phyloP scores from a whole-genome alignment of 2,113 vertebrate species.

The Ictidomys tridecemlineatus region DNA sequence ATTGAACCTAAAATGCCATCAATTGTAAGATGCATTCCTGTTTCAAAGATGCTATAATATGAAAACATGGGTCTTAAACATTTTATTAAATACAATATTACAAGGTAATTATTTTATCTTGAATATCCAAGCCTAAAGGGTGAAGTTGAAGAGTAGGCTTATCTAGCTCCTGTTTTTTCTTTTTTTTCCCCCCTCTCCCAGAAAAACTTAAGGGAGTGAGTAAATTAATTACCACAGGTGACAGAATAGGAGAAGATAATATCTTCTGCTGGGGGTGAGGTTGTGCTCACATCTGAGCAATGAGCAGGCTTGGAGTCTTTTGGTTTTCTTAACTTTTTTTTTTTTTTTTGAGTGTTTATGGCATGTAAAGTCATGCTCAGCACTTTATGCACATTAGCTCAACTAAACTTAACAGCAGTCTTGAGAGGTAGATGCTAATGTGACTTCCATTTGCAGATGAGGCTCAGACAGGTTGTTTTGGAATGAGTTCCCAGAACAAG shows the following conservation, averaged over 20 bases:
- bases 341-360: background rate
- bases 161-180: background rate
- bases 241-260: background rate
- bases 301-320: background rate
- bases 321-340: background rate
- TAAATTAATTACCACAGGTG: background rate
- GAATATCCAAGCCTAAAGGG: background rate
- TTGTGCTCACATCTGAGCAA: background rate
- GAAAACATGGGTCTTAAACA: background rate
- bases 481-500: background rate
- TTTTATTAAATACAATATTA: background rate
- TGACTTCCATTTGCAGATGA: background rate
- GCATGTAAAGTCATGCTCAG: background rate
- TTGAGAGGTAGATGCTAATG: too few relatives aligned
- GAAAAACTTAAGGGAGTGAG: background rate
- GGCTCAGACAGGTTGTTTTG: background rate
- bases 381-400: background rate
- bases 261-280: background rate
- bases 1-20: background rate
- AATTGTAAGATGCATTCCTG: background rate
- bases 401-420: background rate
- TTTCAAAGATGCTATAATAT: conserved; percentile 8
- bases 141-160: background rate
- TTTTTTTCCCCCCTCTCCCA: background rate
- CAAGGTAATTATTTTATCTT: background rate